Conservation (phyloP, 1,140 invertebrate genomes). For the Pogonognathellus flavescens region DNA sequence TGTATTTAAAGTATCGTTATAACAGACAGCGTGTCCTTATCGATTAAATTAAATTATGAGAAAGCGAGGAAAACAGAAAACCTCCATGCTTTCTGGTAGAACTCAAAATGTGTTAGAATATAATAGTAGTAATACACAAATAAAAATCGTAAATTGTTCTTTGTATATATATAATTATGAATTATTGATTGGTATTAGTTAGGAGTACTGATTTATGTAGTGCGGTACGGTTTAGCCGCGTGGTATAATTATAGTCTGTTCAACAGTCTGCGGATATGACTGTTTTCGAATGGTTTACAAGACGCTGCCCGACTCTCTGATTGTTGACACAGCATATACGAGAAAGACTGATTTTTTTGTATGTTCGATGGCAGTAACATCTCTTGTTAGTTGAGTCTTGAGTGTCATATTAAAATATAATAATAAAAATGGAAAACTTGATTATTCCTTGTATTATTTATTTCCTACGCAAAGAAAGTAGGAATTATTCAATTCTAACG, state of each 20-base stretch:
- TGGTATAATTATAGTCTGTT: too few relatives aligned
- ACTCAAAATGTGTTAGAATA: too few relatives aligned
- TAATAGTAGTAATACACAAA: too few relatives aligned
- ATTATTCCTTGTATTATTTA: neutral
- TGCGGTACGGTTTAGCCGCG: too few relatives aligned
- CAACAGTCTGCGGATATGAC: conserved; percentile 8
- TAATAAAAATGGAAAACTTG: neutral
- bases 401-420: neutral
- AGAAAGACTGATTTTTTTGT: conserved; percentile 34
- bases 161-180: too few relatives aligned
- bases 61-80: too few relatives aligned
- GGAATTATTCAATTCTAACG: conserved; percentile 11
- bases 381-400: conserved; percentile 16
- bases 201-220: too few relatives aligned
- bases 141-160: too few relatives aligned
- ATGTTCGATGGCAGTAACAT: conserved; percentile 33
- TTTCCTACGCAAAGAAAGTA: neutral
- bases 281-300: neutral
- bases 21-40: too few relatives aligned
- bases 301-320: conserved; percentile 26
- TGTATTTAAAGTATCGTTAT: too few relatives aligned
- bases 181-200: conserved; percentile 1
- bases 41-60: too few relatives aligned
- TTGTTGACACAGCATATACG: conserved; percentile 20
- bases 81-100: too few relatives aligned